phyloP scores from a whole-genome alignment of 2,797 vertebrate genomes.

The Siniperca undulata region DNA sequence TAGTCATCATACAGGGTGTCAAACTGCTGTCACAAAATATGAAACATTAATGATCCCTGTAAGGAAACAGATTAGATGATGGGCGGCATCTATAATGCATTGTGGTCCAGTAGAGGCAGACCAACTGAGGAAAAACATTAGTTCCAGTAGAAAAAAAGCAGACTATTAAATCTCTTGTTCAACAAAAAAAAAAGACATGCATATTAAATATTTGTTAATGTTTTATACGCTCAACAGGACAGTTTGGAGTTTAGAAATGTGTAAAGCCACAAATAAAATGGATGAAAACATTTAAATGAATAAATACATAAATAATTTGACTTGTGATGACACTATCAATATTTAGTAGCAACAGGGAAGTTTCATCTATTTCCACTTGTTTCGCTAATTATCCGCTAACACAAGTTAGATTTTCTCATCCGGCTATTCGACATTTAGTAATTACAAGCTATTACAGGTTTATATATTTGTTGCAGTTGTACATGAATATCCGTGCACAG shows the following conservation, averaged over 20 bases:
- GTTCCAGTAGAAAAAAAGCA: slow-evolving; percentile 36
- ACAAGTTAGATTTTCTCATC: slow-evolving; percentile 10
- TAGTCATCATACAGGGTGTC: slow-evolving; percentile 46
- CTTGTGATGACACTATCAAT: slow-evolving; percentile 13
- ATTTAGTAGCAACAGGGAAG: slow-evolving; percentile 37
- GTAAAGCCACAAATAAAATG: slow-evolving; percentile 35
- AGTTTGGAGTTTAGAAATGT: slow-evolving; percentile 18
- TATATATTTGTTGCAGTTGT: slow-evolving; percentile 34
- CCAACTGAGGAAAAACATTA: not conserved
- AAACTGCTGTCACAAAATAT: slow-evolving; percentile 44
- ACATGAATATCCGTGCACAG: slow-evolving; percentile 22
- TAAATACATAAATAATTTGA: slow-evolving; percentile 40
- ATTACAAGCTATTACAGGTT: slow-evolving; percentile 38
- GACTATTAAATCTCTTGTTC: slow-evolving; percentile 30
- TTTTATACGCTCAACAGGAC: slow-evolving; percentile 41
- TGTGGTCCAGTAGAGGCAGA: slow-evolving; percentile 9
- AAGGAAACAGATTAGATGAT: not conserved
- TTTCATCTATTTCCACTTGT: slow-evolving; percentile 35
- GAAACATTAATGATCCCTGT: slow-evolving; percentile 28
- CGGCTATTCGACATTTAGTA: slow-evolving; percentile 34
- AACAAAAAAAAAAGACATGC: slow-evolving; percentile 62
- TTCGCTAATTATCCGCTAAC: slow-evolving; percentile 33
- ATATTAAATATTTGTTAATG: slow-evolving; percentile 53
- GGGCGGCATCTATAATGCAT: slow-evolving; percentile 11
- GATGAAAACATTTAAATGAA: slow-evolving; percentile 37